phyloP scores from a whole-genome alignment of 1,140 invertebrate species.

The Anadara kagoshimensis region DNA sequence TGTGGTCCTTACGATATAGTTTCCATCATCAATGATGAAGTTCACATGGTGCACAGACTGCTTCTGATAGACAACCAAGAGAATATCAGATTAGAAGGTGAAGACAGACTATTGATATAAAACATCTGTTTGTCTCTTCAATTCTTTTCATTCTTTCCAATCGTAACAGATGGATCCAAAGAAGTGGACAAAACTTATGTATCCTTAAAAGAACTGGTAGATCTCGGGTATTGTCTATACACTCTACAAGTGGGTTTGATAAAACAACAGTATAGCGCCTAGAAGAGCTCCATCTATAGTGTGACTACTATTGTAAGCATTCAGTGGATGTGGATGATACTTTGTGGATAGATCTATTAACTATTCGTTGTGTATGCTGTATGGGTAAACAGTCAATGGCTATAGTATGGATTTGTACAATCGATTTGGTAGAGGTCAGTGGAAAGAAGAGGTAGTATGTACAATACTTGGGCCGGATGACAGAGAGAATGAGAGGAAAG shows the following conservation, averaged over 20 bases:
- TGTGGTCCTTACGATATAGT: no score
- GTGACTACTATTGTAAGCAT: conserved; percentile 11
- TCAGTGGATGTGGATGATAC: conserved; percentile 13
- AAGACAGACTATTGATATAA: no score
- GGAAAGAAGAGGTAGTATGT: not conserved
- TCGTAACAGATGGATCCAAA: no score
- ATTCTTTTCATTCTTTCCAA: no score
- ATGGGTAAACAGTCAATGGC: conserved; percentile 6
- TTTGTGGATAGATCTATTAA: conserved; percentile 27
- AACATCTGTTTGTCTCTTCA: no score
- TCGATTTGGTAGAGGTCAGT: conserved; percentile 11
- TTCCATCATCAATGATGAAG: no score
- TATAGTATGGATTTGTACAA: conserved; percentile 2
- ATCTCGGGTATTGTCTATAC: conserved; percentile 15
- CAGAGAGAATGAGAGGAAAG: not conserved
- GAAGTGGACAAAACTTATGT: conserved; percentile 9
- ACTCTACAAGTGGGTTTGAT: conserved; percentile 18
- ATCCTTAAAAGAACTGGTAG: conserved; percentile 24
- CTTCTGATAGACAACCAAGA: no score
- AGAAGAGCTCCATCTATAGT: conserved; percentile 9
- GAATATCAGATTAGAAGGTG: no score
- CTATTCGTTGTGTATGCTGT: conserved; percentile 27
- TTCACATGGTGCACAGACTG: no score
- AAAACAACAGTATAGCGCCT: conserved; percentile 8
- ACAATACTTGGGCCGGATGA: conserved; percentile 9